These are phyloP conservation scores for Hydrozoanthus tunicans DNA, from an alignment of 64 coral and sea anemone genomes.

Conservation along the genomic window DNA sequence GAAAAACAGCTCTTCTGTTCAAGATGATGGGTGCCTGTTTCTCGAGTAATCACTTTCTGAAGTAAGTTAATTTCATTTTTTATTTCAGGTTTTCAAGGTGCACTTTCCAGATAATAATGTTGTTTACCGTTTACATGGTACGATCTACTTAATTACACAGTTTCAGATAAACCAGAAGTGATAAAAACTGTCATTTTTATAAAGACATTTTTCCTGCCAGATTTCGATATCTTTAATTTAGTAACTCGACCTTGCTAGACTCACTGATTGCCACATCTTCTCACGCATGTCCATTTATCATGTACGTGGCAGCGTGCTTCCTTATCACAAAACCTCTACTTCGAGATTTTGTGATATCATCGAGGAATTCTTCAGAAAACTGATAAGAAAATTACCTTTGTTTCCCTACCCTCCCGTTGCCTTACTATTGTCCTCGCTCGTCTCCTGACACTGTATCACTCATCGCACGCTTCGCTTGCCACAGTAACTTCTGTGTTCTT, in stretches of 20 bases:
- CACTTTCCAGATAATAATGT: too few relatives aligned
- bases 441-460: neutral
- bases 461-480: neutral
- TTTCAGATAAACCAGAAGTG: neutral
- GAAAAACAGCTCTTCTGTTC: too few relatives aligned
- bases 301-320: neutral
- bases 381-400: conserved; percentile 17
- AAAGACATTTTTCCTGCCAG: neutral
- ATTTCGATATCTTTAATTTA: neutral
- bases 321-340: conserved; percentile 28
- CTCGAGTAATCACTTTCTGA: too few relatives aligned
- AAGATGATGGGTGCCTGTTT: too few relatives aligned
- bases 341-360: conserved; percentile 2
- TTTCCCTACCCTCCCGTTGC: neutral
- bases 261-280: neutral
- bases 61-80: too few relatives aligned
- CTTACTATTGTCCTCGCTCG: neutral
- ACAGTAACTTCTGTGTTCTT: neutral
- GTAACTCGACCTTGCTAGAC: neutral
- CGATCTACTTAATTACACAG: too few relatives aligned
- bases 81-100: too few relatives aligned
- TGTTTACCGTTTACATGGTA: too few relatives aligned
- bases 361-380: neutral
- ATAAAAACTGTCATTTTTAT: neutral
- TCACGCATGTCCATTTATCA: neutral